Percentiles rank a stretch among this genome's conserved stretches.
phyloP scores from a whole-genome alignment of 2,888 invertebrate species.

The Tetrapedia diversipes region DNA sequence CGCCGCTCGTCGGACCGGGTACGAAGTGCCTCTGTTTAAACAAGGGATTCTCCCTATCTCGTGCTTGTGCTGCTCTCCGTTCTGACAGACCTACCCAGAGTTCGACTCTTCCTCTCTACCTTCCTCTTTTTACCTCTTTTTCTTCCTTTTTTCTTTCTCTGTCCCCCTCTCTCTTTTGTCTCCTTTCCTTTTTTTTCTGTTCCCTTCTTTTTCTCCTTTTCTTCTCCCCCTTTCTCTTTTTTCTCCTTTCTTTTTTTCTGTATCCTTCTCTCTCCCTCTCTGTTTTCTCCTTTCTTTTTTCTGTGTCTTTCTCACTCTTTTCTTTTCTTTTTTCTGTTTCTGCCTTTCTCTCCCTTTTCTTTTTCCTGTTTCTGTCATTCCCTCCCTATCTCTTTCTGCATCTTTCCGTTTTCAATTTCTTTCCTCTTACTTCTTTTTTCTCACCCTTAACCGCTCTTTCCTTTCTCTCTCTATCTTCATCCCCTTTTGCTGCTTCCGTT shows the following conservation, averaged over 20 bases:
- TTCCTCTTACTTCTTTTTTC: no score
- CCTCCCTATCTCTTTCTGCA: neutral
- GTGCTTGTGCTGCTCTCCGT: slow-evolving; percentile 7
- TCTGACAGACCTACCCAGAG: slow-evolving; percentile 54
- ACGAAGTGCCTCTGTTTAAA: slow-evolving; percentile 73
- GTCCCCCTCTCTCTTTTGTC: no score
- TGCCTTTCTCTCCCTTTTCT: neutral
- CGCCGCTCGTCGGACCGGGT: slow-evolving; percentile 66
- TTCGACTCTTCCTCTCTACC: slow-evolving; percentile 29
- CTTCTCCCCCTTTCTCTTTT: neutral
- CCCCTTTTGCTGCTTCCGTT: no score
- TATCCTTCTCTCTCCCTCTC: no score
- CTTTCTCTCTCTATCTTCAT: neutral
- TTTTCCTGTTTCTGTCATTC: neutral
- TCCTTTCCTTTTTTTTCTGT: neutral
- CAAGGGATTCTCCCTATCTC: slow-evolving; percentile 67
- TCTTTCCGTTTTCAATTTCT: no score
- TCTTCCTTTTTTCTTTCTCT: neutral
- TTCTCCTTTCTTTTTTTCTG: neutral
- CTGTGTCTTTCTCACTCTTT: no score
- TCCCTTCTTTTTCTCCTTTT: neutral
- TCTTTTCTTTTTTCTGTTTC: no score
- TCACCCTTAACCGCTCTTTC: neutral
- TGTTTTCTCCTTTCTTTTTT: neutral
- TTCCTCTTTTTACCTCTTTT: neutral